A percentile compares a stretch with the other conserved stretches of the same genome.
These are phyloP conservation scores for Chesias legatella DNA, from an alignment of 2,888 invertebrate species.

Conservation along the genomic window DNA sequence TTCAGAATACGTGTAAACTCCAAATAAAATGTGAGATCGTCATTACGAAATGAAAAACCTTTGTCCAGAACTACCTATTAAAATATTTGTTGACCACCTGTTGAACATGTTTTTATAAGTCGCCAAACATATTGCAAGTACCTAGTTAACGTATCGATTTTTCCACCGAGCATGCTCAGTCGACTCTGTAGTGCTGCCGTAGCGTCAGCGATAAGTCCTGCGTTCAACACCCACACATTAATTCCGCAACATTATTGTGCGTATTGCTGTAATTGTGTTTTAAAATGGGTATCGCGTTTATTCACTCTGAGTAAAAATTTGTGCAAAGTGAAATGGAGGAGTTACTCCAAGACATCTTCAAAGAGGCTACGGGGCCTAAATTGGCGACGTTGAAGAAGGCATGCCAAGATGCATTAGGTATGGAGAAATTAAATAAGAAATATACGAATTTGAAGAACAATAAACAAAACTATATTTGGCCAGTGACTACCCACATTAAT, in stretches of 20 bases:
- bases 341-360: conserved; percentile 89
- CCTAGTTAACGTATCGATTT: conserved; percentile 60
- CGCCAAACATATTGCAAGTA: conserved; percentile 31
- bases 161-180: conserved; percentile 66
- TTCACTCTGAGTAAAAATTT: conserved; percentile 19
- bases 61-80: no score
- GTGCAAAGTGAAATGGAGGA: conserved; percentile 84
- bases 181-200: conserved; percentile 34
- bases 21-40: no score
- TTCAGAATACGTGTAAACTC: no score
- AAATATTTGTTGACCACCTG: conserved; percentile 56
- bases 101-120: conserved; percentile 43
- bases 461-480: no score
- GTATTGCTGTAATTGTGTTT: conserved; percentile 4
- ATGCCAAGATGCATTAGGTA: conserved; percentile 93
- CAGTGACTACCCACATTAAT: no score
- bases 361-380: conserved; percentile 91
- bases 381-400: conserved; percentile 87
- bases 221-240: conserved; percentile 50
- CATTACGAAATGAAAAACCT: no score
- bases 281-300: conserved; percentile 17
- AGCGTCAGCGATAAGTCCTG: conserved; percentile 51
- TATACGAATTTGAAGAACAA: no score
- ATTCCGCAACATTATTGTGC: conserved; percentile 1
- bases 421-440: no score